Base-by-base conservation (phyloP, 2,113 vertebrate species). In the Sigmodon hispidus region DNA sequence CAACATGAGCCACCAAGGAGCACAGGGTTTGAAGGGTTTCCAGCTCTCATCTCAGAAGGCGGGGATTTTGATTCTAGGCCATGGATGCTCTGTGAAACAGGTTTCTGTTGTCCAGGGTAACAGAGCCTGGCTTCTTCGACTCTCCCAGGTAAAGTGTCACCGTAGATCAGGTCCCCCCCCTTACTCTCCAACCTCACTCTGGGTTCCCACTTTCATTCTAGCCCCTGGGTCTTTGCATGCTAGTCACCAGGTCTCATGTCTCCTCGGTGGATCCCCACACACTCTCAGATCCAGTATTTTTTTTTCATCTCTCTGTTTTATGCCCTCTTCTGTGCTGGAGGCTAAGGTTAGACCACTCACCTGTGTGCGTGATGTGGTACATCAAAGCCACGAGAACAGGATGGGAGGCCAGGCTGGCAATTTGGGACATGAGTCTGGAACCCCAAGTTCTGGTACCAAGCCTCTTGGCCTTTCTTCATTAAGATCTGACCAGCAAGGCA, bases 1-100 rank as follows among this genome's bases (percentile, higher is more conserved):
- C 81, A 79, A 31, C 72, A 55, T 4, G 26, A 63, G 52, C 87
- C 92, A 6, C 43, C 15, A n/a, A 67, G 40, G 55, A 61, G 31
- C n/a, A 48, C 36, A 10, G 86, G 24, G 61, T 73, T 52, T 73
- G 91, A 86, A 77, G 55, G 45, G 15, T 67, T 69, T 94, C 86
- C 26, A 19, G 86, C 57, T 87, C 91, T 48, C 91, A 95, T 89
- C 91, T 96, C 55, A 50, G 89, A 89, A 69, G 75, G 67, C 86
- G 63, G 73, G 24, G 36, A 36, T 95, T 77, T 92, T 96, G 81
- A 90, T 52, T 93, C 55, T 10, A 91, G 83, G 93, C 95, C 50
- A 4, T 19, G 2, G 61, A 59, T 77, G 76, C 86, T 79, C 43
- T 0, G 36, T 17, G 87, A 50, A 70, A 21, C 22, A 5, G 70